A percentile compares a stretch with the other conserved stretches of the same genome.
Conservation (phyloP, 2,888 invertebrate species). For the Ferrisia virgata region DNA sequence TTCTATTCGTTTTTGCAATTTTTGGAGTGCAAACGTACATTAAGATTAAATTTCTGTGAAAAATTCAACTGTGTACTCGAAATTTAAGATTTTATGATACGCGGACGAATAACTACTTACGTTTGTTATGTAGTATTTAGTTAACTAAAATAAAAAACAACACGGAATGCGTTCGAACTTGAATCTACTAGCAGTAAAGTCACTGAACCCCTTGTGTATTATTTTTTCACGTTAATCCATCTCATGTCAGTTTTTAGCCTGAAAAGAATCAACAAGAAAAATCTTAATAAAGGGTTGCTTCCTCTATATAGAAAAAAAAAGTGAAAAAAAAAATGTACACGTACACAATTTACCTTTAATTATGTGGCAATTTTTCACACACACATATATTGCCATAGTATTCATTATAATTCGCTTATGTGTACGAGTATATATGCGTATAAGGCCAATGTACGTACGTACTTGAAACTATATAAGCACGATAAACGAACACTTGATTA, state of each 20-base stretch:
- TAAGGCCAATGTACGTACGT: slow-evolving; percentile 6
- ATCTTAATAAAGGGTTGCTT: neutral
- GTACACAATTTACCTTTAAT: neutral
- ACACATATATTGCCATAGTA: neutral
- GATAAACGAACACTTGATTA: neutral
- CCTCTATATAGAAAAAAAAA: neutral
- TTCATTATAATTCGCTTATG: slow-evolving; percentile 27
- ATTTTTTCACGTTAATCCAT: neutral
- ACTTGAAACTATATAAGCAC: neutral
- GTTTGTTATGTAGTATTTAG: no score
- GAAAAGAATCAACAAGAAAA: neutral
- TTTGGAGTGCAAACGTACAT: no score
- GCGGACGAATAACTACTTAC: no score
- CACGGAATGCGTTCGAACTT: no score
- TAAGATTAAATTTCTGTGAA: no score
- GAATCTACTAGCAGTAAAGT: neutral
- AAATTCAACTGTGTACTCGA: no score
- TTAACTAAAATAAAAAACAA: no score
- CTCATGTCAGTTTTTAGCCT: neutral
- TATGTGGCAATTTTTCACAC: neutral
- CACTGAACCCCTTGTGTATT: neutral
- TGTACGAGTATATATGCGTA: neutral
- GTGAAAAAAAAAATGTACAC: neutral
- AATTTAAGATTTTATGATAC: no score
- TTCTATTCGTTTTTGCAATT: no score